These are phyloP conservation scores for Phalera bucephala DNA, from an alignment of 2,888 invertebrate genomes.

Conservation along the genomic window DNA sequence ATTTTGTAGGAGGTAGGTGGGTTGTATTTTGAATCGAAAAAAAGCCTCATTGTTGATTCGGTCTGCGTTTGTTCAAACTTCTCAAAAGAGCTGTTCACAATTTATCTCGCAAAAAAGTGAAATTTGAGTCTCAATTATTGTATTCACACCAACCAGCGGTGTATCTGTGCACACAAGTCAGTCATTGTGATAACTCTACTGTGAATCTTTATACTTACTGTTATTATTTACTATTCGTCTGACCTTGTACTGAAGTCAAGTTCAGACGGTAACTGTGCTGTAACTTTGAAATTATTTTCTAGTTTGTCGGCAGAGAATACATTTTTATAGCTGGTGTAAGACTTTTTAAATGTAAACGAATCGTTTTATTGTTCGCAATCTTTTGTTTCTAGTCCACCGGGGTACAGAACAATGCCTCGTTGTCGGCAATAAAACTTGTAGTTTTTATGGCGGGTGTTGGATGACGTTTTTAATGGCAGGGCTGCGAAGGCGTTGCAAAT, in stretches of 20 bases:
- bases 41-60: slow-evolving; percentile 32
- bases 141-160: slow-evolving; percentile 4
- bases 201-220: slow-evolving; percentile 28
- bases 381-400: slow-evolving; percentile 36
- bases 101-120: slow-evolving; percentile 28
- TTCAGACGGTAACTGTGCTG: slow-evolving; percentile 47
- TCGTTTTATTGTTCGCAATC: slow-evolving; percentile 35
- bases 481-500: slow-evolving; percentile 97
- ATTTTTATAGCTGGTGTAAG: slow-evolving; percentile 21
- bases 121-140: slow-evolving; percentile 31
- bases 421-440: slow-evolving; percentile 20
- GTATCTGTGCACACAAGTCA: slow-evolving; percentile 19
- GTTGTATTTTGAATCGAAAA: slow-evolving; percentile 38
- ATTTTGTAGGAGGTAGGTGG: slow-evolving; percentile 35
- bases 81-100: slow-evolving; percentile 22
- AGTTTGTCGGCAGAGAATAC: slow-evolving; percentile 38
- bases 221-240: slow-evolving; percentile 48
- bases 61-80: slow-evolving; percentile 22
- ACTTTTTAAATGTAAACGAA: slow-evolving; percentile 36
- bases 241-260: slow-evolving; percentile 60
- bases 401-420: slow-evolving; percentile 33
- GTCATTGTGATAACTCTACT: slow-evolving; percentile 33
- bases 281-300: slow-evolving; percentile 58
- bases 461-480: slow-evolving; percentile 83
- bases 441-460: slow-evolving; percentile 27